Conservation (phyloP, 2,113 vertebrate species). For the Sardina pilchardus region DNA sequence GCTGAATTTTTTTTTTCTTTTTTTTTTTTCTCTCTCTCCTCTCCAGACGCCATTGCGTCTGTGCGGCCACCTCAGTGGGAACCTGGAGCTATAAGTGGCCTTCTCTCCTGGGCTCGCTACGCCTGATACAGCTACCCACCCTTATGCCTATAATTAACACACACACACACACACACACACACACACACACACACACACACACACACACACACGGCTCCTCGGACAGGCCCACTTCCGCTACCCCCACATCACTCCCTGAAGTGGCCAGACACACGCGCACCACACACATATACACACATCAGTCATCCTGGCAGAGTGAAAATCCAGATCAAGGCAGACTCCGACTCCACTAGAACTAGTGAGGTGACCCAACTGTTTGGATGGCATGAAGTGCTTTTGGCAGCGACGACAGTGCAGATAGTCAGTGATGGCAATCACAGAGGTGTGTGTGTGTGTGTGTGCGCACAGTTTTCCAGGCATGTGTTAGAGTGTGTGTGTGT, state of each 20-base stretch:
- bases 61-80: constrained; percentile 27
- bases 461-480: too few species aligned
- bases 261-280: background rate
- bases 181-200: constrained; percentile 8
- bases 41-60: background rate
- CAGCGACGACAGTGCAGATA: background rate
- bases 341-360: background rate
- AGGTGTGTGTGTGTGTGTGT: background rate
- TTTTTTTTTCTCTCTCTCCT: constrained; percentile 19
- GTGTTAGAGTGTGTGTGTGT: background rate
- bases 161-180: background rate
- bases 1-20: constrained; percentile 44
- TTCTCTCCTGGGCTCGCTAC: constrained; percentile 39
- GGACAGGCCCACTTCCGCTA: background rate
- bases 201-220: background rate
- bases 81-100: constrained; percentile 48
- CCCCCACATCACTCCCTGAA: background rate
- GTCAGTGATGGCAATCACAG: background rate
- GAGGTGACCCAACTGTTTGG: background rate
- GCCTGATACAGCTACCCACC: constrained; percentile 41
- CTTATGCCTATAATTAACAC: background rate
- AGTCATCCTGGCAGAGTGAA: background rate
- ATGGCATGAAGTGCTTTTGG: background rate
- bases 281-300: background rate
- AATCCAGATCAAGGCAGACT: background rate